A percentile compares a stretch with the other conserved stretches of the same genome.
These are phyloP conservation scores for Enteromius thamalakanensis DNA, from an alignment of 2,797 vertebrate genomes.

Conservation along the genomic window DNA sequence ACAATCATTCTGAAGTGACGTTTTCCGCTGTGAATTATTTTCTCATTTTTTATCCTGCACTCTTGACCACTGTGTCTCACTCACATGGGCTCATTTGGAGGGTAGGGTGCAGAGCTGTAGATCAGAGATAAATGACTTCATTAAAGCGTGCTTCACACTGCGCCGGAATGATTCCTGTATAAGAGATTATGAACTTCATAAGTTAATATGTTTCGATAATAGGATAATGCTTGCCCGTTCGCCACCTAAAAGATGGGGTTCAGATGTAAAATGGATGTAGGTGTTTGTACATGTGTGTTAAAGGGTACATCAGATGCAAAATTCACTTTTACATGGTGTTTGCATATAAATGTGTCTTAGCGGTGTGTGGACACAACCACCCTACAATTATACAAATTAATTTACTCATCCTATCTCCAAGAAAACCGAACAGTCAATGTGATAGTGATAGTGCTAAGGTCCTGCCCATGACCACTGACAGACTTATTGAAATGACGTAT, in stretches of 20 bases:
- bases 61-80: conserved; percentile 47
- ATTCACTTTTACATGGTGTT: conserved; percentile 1
- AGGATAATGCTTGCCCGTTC: conserved; percentile 61
- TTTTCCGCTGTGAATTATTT: conserved; percentile 35
- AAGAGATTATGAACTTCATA: conserved; percentile 77
- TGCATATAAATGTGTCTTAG: not conserved
- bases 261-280: conserved; percentile 35
- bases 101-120: conserved; percentile 67
- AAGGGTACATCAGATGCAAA: not conserved
- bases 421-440: not conserved
- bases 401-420: not conserved
- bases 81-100: conserved; percentile 43
- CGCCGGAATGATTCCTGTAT: conserved; percentile 70
- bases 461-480: not conserved
- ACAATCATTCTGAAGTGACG: conserved; percentile 20
- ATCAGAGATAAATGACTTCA: conserved; percentile 83
- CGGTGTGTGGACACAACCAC: not conserved
- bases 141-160: conserved; percentile 75
- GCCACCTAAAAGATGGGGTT: conserved; percentile 52
- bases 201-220: conserved; percentile 75
- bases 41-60: conserved; percentile 41
- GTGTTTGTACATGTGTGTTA: not conserved
- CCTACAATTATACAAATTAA: not conserved
- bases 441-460: not conserved
- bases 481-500: not conserved